These are phyloP conservation scores for Mormyrus iriodes DNA, from an alignment of 2,113 vertebrate species.

Conservation along the genomic window DNA sequence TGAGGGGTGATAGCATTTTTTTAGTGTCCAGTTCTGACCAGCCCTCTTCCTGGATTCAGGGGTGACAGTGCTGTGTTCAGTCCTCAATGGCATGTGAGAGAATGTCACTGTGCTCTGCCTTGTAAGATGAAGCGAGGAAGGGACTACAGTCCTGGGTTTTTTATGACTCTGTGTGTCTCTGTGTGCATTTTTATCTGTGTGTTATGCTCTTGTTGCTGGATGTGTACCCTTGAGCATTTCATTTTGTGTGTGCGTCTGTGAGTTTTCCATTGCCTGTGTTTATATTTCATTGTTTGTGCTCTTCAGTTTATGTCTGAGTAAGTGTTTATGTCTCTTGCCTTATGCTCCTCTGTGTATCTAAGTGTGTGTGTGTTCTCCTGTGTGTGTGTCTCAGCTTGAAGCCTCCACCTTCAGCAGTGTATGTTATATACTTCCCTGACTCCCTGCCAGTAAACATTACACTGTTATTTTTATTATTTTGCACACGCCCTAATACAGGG, in stretches of 20 bases:
- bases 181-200: background rate
- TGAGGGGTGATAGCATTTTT: background rate
- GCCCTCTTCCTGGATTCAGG: background rate
- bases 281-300: slow-evolving; percentile 8
- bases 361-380: background rate
- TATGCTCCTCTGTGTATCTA: background rate
- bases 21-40: background rate
- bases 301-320: background rate
- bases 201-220: background rate
- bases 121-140: background rate
- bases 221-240: background rate
- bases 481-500: background rate
- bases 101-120: background rate
- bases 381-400: background rate
- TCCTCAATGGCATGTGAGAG: background rate
- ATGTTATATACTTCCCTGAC: slow-evolving; percentile 3
- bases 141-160: background rate
- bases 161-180: background rate
- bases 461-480: background rate
- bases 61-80: background rate
- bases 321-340: background rate
- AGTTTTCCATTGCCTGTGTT: slow-evolving; percentile 9
- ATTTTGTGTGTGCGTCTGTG: background rate
- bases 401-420: background rate
- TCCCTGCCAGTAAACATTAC: background rate